Evolutionary conservation across 1,140 invertebrate genomes (phyloP).

Genomic region (Teleogryllus occipitalis): DNA sequence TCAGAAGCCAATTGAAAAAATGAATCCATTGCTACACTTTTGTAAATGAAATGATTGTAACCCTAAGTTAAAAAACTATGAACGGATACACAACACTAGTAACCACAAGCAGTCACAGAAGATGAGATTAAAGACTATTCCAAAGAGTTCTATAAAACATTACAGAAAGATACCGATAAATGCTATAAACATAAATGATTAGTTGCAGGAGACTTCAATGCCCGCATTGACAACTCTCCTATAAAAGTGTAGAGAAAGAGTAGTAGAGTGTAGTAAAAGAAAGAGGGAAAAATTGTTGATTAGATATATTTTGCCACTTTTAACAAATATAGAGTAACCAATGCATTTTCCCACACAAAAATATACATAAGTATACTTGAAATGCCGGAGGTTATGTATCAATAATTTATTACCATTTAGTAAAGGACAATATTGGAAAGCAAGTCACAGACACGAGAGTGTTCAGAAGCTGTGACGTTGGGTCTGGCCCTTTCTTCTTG

Average conservation of each 20-base stretch:
- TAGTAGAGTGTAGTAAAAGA: too few species aligned
- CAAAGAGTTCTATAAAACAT: not conserved
- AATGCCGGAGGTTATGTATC: not conserved
- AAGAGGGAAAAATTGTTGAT: not conserved
- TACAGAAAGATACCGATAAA: not conserved
- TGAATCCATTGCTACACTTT: not conserved
- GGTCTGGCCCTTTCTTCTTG: not conserved
- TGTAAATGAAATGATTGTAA: not conserved
- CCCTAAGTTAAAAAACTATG: not conserved
- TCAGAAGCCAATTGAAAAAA: not conserved
- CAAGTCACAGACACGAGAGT: not conserved
- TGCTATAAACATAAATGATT: not conserved
- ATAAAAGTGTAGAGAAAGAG: not conserved
- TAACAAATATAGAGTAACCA: not conserved
- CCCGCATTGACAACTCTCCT: not conserved
- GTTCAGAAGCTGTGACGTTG: not conserved
- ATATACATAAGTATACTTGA: not conserved
- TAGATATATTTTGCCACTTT: not conserved
- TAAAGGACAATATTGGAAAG: not conserved
- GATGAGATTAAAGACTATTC: not conserved
- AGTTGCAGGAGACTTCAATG: not conserved
- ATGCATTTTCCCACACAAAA: not conserved
- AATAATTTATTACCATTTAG: not conserved
- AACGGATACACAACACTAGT: not conserved
- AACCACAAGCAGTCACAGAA: not conserved